phyloP scores from a whole-genome alignment of 2,113 vertebrate species.

The Pachyramphus minor region DNA sequence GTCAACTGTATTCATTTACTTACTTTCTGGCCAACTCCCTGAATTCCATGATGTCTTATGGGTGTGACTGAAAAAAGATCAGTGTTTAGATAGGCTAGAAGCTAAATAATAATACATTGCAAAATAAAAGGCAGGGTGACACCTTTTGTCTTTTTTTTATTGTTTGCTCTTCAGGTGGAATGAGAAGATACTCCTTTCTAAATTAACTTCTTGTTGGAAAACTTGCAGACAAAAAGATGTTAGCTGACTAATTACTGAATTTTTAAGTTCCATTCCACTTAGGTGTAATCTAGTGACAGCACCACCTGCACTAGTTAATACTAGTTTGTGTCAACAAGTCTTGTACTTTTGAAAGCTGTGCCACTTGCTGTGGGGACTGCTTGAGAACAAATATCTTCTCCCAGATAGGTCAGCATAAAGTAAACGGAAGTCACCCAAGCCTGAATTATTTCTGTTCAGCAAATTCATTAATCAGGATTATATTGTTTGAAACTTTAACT shows the following conservation, averaged over 20 bases:
- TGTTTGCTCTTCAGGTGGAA: conserved; percentile 12
- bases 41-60: neutral
- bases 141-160: conserved; percentile 27
- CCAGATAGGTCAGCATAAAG: neutral
- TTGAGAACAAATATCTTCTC: neutral
- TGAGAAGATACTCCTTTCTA: neutral
- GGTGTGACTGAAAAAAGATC: neutral
- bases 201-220: conserved; percentile 1
- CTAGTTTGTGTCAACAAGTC: neutral
- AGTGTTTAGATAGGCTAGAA: neutral
- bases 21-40: conserved; percentile 20
- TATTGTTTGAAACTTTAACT: neutral
- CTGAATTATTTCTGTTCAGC: neutral
- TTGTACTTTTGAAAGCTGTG: neutral
- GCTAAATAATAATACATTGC: neutral
- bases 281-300: neutral
- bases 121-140: neutral
- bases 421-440: neutral
- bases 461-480: neutral
- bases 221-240: neutral
- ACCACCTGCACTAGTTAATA: neutral
- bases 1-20: neutral
- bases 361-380: neutral
- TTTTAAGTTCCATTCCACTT: neutral
- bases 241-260: neutral